These are phyloP conservation scores for Heliconius ismenius DNA, from an alignment of 2,888 invertebrate genomes.

Conservation along the genomic window DNA sequence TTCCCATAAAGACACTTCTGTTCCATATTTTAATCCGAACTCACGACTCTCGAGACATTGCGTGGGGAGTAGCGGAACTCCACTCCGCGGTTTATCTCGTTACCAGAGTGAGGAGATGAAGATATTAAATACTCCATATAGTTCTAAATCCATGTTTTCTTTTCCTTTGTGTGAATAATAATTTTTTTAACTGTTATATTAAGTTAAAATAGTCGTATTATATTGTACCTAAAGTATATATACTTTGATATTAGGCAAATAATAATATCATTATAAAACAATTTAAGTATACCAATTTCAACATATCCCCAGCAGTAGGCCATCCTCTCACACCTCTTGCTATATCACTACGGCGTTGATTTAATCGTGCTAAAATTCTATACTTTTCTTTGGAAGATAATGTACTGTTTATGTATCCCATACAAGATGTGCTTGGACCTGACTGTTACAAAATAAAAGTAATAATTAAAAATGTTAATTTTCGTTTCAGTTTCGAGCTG, in stretches of 20 bases:
- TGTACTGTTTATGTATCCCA: conserved; percentile 59
- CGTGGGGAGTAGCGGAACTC: no score
- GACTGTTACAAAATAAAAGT: conserved; percentile 48
- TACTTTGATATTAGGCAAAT: background rate
- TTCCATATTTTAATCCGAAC: no score
- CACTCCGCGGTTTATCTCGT: background rate
- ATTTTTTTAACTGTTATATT: background rate
- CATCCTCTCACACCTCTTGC: conserved; percentile 59
- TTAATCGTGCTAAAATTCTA: conserved; percentile 61
- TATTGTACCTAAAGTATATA: background rate
- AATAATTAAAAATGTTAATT: background rate
- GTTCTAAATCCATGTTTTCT: no score
- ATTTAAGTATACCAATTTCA: conserved; percentile 61
- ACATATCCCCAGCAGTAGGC: conserved; percentile 68
- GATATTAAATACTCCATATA: background rate
- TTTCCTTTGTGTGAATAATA: background rate
- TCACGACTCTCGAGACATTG: no score
- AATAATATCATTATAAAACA: background rate
- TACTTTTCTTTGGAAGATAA: conserved; percentile 59
- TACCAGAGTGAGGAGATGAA: background rate
- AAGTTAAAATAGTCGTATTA: background rate
- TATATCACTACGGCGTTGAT: conserved; percentile 62
- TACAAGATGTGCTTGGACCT: conserved; percentile 59
- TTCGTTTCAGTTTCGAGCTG: no score
- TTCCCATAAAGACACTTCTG: no score